Percentiles rank a stretch among this genome's conserved stretches.
These are phyloP conservation scores for Oreochromis spilurus DNA, from an alignment of 2,113 vertebrate species.

Conservation along the genomic window DNA sequence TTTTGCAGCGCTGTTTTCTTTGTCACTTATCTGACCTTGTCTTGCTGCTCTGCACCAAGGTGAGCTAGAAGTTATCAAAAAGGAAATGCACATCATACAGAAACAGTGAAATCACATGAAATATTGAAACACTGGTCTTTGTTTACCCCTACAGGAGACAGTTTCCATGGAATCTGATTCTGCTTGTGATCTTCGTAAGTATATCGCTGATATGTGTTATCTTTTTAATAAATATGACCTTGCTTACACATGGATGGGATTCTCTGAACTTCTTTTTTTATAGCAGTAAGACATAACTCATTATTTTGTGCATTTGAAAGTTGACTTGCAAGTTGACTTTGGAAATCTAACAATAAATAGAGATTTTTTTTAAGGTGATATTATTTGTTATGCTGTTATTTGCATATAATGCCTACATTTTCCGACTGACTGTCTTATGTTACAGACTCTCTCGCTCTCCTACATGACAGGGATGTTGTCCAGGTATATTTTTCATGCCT, in stretches of 20 bases:
- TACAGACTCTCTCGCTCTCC: slow-evolving; percentile 89
- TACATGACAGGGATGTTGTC: slow-evolving; percentile 93
- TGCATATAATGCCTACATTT: background rate
- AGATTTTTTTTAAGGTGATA: background rate
- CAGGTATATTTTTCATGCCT: slow-evolving; percentile 69
- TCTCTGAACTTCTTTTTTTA: background rate
- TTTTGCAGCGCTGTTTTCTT: slow-evolving; percentile 85
- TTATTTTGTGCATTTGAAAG: background rate
- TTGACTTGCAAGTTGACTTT: background rate
- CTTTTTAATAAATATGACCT: background rate
- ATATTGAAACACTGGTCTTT: background rate
- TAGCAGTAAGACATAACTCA: background rate
- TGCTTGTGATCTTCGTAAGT: slow-evolving; percentile 90
- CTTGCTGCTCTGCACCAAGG: slow-evolving; percentile 87
- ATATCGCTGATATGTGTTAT: background rate
- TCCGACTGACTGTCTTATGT: background rate
- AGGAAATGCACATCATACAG: background rate
- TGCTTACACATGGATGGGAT: background rate
- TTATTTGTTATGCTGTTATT: background rate
- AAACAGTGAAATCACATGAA: background rate
- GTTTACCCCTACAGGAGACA: slow-evolving; percentile 74
- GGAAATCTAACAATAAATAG: background rate
- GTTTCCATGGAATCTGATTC: slow-evolving; percentile 93
- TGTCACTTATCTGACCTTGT: slow-evolving; percentile 86
- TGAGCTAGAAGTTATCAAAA: slow-evolving; percentile 32